Base-by-base conservation (phyloP, 64 coral and sea anemone genomes). In the Acropora yongei region DNA sequence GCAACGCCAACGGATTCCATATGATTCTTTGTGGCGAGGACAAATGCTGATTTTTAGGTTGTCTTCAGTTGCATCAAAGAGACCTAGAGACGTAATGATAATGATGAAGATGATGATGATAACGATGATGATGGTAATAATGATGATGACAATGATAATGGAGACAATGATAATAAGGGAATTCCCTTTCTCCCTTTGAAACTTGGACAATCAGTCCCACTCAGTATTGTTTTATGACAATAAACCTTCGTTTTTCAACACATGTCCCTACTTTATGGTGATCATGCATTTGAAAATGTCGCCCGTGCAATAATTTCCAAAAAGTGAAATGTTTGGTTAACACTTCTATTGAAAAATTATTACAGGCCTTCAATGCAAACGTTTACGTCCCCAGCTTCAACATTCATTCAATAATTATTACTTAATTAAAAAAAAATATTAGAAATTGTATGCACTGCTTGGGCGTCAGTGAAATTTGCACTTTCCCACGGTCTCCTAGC, bases 41-140 rank as follows among this genome's bases (percentile, higher is more conserved):
- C 79, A 91, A 75, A 91, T 91, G 49, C 44, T 83, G 18, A 91
- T 82, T 74, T 65, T 53, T 17, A 91, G 47, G 55, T 57, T 49
- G 46, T 69, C 68, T 44, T 74, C 78, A 51, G 44, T 83, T 30
- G 63, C 3, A 41, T 76, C 89, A 81, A 91, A 91, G 18, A 83
- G 68, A 17, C 79, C 89, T 91, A 55, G 10, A 55, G 51, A 55
- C 51, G 51, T 55, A 55, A 55, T 55, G 51, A 55, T 55, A 55
- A 55, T 55, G 51, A 55, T 55, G 51, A 55, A 7, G 51, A 55
- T 55, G 51, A 55, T 55, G 30, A 30, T 30, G 1, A 30, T 30
- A 30, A 55, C 2, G 51, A 55, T 55, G 51, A 55, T 30, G 30
- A 30, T 30, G 30, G 30, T 3, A 55, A 55, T 30, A 30, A 30